Base-by-base conservation (phyloP, 1,140 invertebrate species). In the Leptoteleia sp. region DNA sequence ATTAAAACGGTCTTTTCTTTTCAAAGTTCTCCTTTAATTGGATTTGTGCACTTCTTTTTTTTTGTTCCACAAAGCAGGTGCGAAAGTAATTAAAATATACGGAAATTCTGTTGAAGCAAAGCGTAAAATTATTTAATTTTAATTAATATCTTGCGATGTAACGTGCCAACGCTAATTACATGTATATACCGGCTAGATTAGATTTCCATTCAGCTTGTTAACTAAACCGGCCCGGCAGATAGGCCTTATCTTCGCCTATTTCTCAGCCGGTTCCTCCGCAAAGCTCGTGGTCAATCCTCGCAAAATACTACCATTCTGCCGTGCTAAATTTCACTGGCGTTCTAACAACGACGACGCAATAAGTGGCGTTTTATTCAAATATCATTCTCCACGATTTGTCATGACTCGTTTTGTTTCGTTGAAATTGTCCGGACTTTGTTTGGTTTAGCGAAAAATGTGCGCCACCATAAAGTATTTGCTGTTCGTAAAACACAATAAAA, bases 191-290 rank as follows among this genome's bases (percentile, higher is more conserved):
- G 17, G 15, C 43, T 8, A 59, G 31, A 54, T 54, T 62, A 73
- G 57, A 40, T 55, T 73, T 52, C 50, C 52, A 65, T 71, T 72
- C 38, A 70, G 31, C 12, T 57, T 62, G 67, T 61, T 78, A 67
- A 54, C 65, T 61, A 72, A 64, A 67, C 38, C 37, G 50, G 33
- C 3, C 17, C 1, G 35, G 19, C 12, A 47, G 76, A 79, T 79
- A 79, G 50, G 62, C 42, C 62, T 72, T 72, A 73, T 79, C 76
- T 73, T 48, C 40, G 31, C 57, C 64, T 79, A 62, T 75, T 75
- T 75, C 71, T 59, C 65, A 71, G 33, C 52, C 42, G 22, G 27
- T 40, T 43, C 62, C 25, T 77, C 38, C 65, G 40, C 15, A 68
- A 70, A 79, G 76, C 76, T 73, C 38, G 38, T 22, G 47, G 48